phyloP scores from a whole-genome alignment of 2,888 invertebrate genomes.

The Ectobius pallidus region DNA sequence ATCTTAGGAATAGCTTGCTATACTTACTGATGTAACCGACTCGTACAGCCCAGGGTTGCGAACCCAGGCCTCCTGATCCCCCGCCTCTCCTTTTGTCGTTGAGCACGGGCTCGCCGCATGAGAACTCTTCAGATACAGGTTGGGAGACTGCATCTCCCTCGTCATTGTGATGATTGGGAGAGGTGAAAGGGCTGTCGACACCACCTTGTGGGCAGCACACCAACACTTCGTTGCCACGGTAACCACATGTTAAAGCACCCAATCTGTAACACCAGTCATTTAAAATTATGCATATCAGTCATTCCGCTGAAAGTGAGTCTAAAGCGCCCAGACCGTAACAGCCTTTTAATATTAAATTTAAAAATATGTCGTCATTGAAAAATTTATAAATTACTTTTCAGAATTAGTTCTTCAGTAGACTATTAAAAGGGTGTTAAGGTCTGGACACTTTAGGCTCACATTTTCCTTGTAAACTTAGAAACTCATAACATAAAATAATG shows the following conservation, averaged over 20 bases:
- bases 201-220: conserved; percentile 67
- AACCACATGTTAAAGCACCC: conserved; percentile 65
- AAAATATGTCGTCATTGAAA: neutral
- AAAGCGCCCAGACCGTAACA: no score
- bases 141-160: neutral
- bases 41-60: conserved; percentile 77
- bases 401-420: neutral
- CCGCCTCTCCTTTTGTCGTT: conserved; percentile 38
- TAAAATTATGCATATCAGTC: neutral
- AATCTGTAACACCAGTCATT: conserved; percentile 52
- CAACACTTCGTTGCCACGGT: conserved; percentile 61
- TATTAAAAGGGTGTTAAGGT: neutral
- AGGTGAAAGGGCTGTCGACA: conserved; percentile 53
- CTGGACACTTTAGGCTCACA: no score
- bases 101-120: conserved; percentile 38
- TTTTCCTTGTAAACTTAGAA: no score
- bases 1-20: no score
- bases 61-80: conserved; percentile 58
- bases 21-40: conserved; percentile 76
- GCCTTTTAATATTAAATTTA: no score
- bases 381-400: neutral
- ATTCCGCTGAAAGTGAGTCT: no score
- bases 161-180: neutral
- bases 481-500: neutral
- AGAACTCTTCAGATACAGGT: conserved; percentile 35